phyloP scores from a whole-genome alignment of 2,888 invertebrate genomes.

The Entomobrya proxima region DNA sequence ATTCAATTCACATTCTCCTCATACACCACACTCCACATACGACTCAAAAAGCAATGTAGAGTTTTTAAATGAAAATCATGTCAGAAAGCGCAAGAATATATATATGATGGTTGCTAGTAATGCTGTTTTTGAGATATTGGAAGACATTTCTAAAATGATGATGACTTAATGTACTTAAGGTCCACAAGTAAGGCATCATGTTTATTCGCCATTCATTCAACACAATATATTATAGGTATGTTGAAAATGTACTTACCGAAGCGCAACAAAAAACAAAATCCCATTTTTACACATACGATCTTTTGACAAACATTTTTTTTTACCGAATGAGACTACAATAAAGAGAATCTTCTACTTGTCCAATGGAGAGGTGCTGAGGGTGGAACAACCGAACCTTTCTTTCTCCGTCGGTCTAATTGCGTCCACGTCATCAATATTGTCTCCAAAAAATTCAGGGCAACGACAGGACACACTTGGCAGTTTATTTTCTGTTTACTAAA shows the following conservation, averaged over 20 bases:
- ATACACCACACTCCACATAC: background rate
- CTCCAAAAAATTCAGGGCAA: background rate
- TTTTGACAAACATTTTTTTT: conserved; percentile 8
- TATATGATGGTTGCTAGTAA: conserved; percentile 44
- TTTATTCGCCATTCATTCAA: background rate
- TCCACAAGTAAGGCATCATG: background rate
- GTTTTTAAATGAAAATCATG: conserved; percentile 65
- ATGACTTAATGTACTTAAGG: conserved; percentile 47
- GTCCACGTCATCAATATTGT: conserved; percentile 7
- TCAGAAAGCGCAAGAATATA: conserved; percentile 48
- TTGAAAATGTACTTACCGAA: too few relatives aligned
- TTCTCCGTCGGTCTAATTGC: conserved; percentile 14
- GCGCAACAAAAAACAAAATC: background rate
- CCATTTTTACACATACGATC: background rate
- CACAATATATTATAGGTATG: background rate
- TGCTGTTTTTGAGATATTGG: conserved; percentile 50
- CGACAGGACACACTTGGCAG: conserved; percentile 22
- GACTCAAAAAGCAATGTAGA: conserved; percentile 31
- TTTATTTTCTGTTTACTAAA: conserved; percentile 58
- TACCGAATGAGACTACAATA: background rate
- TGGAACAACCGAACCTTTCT: background rate
- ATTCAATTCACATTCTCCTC: conserved; percentile 45
- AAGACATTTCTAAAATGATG: conserved; percentile 58
- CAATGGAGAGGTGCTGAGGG: background rate
- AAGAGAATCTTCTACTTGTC: background rate